These are phyloP conservation scores for Boloria euphrosyne DNA, from an alignment of 2,888 invertebrate genomes.

Conservation along the genomic window DNA sequence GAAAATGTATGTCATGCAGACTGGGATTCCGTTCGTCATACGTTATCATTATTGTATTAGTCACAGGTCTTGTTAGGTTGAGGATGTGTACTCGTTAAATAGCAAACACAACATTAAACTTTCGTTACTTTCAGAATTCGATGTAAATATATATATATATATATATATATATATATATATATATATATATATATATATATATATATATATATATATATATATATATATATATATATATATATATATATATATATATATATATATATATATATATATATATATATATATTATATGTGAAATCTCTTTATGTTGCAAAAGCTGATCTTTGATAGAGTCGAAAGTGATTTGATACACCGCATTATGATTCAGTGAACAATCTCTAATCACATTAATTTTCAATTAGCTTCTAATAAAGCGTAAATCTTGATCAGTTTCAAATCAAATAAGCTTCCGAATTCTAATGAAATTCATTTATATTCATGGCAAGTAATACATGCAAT, in stretches of 20 bases:
- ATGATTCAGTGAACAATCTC: conserved; percentile 3
- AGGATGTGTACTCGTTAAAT: neutral
- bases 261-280: too few relatives aligned
- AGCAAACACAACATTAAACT: too few relatives aligned
- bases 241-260: too few relatives aligned
- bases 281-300: too few relatives aligned
- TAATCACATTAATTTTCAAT: conserved; percentile 10
- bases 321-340: neutral
- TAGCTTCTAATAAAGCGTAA: conserved; percentile 3
- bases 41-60: conserved; percentile 18
- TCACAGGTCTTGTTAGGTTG: conserved; percentile 10
- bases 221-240: too few relatives aligned
- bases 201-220: too few relatives aligned
- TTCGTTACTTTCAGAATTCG: too few relatives aligned
- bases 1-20: conserved; percentile 10
- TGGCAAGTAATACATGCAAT: conserved; percentile 49
- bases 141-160: too few relatives aligned
- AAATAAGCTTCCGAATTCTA: conserved; percentile 12
- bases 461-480: conserved; percentile 50
- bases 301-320: too few relatives aligned
- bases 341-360: conserved; percentile 6
- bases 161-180: too few relatives aligned
- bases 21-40: conserved; percentile 3
- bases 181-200: too few relatives aligned
- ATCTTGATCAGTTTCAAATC: conserved; percentile 10